Evolutionary conservation across 1,140 invertebrate species (phyloP).

Genomic region (Listronotus bonariensis): DNA sequence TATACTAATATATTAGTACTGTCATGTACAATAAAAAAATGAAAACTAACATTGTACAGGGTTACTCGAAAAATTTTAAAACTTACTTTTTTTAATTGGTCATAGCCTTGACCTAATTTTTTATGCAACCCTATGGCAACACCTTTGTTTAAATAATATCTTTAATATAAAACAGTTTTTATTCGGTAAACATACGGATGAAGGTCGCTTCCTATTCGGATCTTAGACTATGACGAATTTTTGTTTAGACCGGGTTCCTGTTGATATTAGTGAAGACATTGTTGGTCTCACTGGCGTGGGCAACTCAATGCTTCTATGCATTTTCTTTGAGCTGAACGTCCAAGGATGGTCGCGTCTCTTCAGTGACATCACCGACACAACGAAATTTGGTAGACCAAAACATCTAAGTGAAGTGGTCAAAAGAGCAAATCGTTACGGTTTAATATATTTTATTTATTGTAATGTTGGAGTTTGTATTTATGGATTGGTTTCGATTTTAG

Average conservation of each 20-base stretch:
- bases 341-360: constrained; percentile 20
- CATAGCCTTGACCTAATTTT: too few species aligned
- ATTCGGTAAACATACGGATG: too few species aligned
- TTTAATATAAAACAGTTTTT: too few species aligned
- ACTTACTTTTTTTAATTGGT: too few species aligned
- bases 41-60: too few species aligned
- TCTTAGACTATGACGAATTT: too few species aligned
- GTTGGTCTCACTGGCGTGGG: constrained; percentile 17
- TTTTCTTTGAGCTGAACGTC: constrained; percentile 14
- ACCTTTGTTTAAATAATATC: too few species aligned
- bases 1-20: too few species aligned
- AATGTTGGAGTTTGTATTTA: constrained; percentile 9
- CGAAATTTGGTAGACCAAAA: constrained; percentile 11
- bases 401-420: background rate
- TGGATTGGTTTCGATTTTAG: constrained; percentile 7
- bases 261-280: constrained; percentile 25
- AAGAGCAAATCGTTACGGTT: constrained; percentile 9
- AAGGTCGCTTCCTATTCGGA: too few species aligned
- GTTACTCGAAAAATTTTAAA: too few species aligned
- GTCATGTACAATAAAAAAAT: too few species aligned
- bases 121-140: too few species aligned
- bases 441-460: constrained; percentile 19
- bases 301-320: constrained; percentile 19
- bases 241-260: constrained; percentile 11
- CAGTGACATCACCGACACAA: constrained; percentile 13